phyloP scores from a whole-genome alignment of 2,888 invertebrate species.

The Lampropteryx suffumata region DNA sequence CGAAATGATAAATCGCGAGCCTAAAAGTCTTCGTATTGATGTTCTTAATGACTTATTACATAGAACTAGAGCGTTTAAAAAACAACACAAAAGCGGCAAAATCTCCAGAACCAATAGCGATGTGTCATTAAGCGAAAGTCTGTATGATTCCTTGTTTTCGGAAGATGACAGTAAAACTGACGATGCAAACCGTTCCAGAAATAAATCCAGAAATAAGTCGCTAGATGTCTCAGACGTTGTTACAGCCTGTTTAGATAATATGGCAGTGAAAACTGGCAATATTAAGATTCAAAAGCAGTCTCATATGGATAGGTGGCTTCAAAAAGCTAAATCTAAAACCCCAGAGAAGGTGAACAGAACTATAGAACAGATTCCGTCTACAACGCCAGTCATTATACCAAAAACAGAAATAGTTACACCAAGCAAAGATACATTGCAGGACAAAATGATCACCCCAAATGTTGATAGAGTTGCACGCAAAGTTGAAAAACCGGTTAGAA shows the following conservation, averaged over 20 bases:
- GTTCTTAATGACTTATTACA: constrained; percentile 69
- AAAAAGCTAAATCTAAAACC: constrained; percentile 78
- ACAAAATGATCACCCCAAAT: not conserved
- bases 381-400: not conserved
- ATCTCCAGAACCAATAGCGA: constrained; percentile 69
- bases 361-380: not conserved
- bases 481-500: constrained; percentile 30
- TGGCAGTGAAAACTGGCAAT: constrained; percentile 78
- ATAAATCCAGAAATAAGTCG: constrained; percentile 45
- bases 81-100: constrained; percentile 55
- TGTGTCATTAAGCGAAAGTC: constrained; percentile 73
- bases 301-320: constrained; percentile 79
- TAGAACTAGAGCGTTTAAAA: constrained; percentile 49
- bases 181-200: constrained; percentile 54
- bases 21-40: constrained; percentile 81
- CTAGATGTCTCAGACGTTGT: constrained; percentile 75
- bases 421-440: not conserved
- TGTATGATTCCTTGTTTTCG: constrained; percentile 74
- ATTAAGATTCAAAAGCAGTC: constrained; percentile 75
- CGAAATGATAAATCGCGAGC: constrained; percentile 82
- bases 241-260: constrained; percentile 75
- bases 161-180: constrained; percentile 64
- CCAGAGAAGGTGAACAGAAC: constrained; percentile 61
- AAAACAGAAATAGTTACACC: constrained; percentile 13
- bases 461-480: not conserved